Evolutionary conservation across 2,113 vertebrate species (phyloP).

Genomic region (Thoracochromis brauschi): DNA sequence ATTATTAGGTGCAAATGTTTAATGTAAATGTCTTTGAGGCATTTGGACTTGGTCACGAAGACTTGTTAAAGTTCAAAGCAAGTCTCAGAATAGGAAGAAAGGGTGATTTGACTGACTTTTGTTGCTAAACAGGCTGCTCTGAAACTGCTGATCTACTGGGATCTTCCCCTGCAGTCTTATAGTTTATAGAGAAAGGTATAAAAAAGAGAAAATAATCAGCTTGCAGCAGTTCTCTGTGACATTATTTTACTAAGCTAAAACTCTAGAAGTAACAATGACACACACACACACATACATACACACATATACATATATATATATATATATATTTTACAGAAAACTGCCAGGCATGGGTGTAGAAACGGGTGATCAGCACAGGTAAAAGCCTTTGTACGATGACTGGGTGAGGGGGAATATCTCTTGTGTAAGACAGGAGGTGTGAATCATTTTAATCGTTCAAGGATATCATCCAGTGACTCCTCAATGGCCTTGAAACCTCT

Average conservation of each 20-base stretch:
- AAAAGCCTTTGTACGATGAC: not conserved
- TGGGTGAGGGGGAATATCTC: not conserved
- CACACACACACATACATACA: not conserved
- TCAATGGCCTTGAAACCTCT: conserved; percentile 50
- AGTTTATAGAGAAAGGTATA: not conserved
- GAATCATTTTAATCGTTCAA: conserved; percentile 26
- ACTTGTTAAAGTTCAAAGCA: not conserved
- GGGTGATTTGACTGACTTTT: not conserved
- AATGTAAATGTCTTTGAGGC: not conserved
- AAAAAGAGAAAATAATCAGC: not conserved
- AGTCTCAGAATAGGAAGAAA: not conserved
- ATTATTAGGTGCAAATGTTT: not conserved
- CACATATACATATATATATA: rapidly evolving
- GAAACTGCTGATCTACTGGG: not conserved
- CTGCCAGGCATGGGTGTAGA: not conserved
- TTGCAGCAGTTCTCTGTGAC: not conserved
- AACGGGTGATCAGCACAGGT: not conserved
- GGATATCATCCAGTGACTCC: conserved; percentile 39
- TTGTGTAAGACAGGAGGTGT: not conserved
- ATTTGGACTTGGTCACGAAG: not conserved
- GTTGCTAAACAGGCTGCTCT: not conserved
- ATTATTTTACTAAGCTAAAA: not conserved
- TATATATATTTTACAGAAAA: not conserved
- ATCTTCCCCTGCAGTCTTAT: not conserved
- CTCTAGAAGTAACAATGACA: not conserved